Evolutionary conservation across 1,140 invertebrate species (phyloP).

Genomic region (Caenorhabditis briggsae): DNA sequence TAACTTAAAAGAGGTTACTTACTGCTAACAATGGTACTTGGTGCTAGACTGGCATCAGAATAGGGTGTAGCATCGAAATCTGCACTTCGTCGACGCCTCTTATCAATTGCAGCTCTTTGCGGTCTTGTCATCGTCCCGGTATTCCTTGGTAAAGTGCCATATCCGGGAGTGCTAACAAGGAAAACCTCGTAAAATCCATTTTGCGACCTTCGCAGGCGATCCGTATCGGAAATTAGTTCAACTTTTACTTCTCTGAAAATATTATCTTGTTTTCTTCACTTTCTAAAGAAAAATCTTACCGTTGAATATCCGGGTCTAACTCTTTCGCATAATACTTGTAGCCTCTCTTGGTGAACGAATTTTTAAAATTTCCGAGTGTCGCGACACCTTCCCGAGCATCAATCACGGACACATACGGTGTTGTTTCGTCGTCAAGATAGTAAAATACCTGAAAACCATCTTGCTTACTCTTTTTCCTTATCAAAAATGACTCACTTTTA

Average conservation of each 20-base stretch:
- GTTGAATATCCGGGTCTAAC: constrained; percentile 61
- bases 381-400: constrained; percentile 32
- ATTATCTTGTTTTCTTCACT: too few relatives aligned
- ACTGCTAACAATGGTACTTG: constrained; percentile 68
- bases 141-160: constrained; percentile 41
- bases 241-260: constrained; percentile 73
- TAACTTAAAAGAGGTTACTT: constrained; percentile 38
- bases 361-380: constrained; percentile 65
- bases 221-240: constrained; percentile 65
- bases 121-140: constrained; percentile 62
- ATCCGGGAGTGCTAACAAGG: constrained; percentile 62
- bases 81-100: constrained; percentile 18
- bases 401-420: constrained; percentile 58
- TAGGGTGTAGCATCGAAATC: constrained; percentile 50
- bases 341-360: constrained; percentile 55
- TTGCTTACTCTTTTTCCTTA: neutral
- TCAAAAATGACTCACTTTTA: constrained; percentile 29
- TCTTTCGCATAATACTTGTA: constrained; percentile 65
- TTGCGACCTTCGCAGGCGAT: constrained; percentile 59
- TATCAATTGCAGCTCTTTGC: constrained; percentile 38
- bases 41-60: constrained; percentile 62
- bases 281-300: neutral
- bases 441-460: constrained; percentile 59
- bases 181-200: constrained; percentile 67
- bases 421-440: constrained; percentile 64